phyloP scores from a whole-genome alignment of 2,888 invertebrate genomes.

The Chrysotoxum bicinctum region DNA sequence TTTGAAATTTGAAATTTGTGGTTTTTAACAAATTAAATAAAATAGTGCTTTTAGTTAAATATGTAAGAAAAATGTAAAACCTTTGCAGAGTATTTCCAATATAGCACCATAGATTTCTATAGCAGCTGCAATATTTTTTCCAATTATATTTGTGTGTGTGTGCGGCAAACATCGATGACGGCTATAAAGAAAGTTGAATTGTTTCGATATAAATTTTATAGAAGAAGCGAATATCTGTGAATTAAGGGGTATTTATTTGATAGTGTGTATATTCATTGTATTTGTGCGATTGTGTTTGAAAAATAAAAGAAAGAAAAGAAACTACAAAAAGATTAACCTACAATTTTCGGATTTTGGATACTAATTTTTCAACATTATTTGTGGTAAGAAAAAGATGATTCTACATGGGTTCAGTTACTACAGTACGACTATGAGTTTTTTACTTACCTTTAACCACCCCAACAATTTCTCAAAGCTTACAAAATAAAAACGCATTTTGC shows the following conservation, averaged over 20 bases:
- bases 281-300: conserved; percentile 23
- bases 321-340: background rate
- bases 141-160: conserved; percentile 43
- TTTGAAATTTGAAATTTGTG: background rate
- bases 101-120: conserved; percentile 38
- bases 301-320: background rate
- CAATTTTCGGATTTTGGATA: conserved; percentile 38
- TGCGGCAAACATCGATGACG: background rate
- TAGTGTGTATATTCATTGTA: conserved; percentile 21
- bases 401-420: no score
- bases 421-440: no score
- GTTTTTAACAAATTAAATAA: background rate
- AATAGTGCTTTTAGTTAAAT: background rate
- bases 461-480: no score
- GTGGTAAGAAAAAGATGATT: background rate
- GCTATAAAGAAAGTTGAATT: conserved; percentile 27
- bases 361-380: conserved; percentile 26
- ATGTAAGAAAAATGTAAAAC: background rate
- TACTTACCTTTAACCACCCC: no score
- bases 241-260: conserved; percentile 22
- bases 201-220: conserved; percentile 65
- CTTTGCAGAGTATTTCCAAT: conserved; percentile 35
- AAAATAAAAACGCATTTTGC: no score
- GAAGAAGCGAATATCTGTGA: conserved; percentile 18
- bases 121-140: conserved; percentile 61